These are phyloP conservation scores for Hydrotaea diabolus DNA, from an alignment of 2,888 invertebrate species.

Conservation along the genomic window DNA sequence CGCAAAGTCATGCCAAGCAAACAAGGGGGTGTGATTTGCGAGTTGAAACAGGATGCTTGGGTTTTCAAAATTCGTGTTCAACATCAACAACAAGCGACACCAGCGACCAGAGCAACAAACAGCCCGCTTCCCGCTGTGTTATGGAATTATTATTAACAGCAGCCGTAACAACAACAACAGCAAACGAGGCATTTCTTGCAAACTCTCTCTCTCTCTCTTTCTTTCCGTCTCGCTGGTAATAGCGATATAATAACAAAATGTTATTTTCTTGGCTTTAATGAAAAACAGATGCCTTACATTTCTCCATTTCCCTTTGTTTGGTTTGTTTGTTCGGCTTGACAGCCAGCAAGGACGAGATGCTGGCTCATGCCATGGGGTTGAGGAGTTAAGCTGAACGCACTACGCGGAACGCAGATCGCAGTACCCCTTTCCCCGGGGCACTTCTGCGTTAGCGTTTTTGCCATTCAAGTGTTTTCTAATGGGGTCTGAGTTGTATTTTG, in stretches of 20 bases:
- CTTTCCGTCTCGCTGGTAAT: constrained; percentile 58
- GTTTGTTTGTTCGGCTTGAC: constrained; percentile 15
- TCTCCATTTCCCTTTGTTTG: constrained; percentile 46
- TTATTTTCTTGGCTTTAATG: constrained; percentile 61
- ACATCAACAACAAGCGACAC: constrained; percentile 16
- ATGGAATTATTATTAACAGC: constrained; percentile 38
- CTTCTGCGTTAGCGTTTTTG: neutral
- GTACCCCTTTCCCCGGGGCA: constrained; percentile 9
- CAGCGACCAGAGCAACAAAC: constrained; percentile 15
- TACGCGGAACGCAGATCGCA: no score
- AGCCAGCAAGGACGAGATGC: constrained; percentile 28
- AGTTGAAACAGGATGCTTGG: constrained; percentile 9
- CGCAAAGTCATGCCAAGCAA: neutral
- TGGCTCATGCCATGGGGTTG: neutral
- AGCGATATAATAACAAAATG: constrained; percentile 61
- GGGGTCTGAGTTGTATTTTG: constrained; percentile 43
- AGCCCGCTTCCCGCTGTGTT: constrained; percentile 30
- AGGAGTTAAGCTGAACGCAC: neutral
- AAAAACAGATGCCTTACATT: constrained; percentile 67
- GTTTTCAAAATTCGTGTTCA: constrained; percentile 24
- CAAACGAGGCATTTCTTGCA: constrained; percentile 47
- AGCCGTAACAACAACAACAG: constrained; percentile 6
- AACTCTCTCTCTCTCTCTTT: no score
- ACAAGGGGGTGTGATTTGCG: constrained; percentile 54
- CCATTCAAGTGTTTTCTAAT: constrained; percentile 32